A percentile compares a stretch with the other conserved stretches of the same genome.
These are phyloP conservation scores for Zelostemma sp. DNA, from an alignment of 1,140 invertebrate species.

Conservation along the genomic window DNA sequence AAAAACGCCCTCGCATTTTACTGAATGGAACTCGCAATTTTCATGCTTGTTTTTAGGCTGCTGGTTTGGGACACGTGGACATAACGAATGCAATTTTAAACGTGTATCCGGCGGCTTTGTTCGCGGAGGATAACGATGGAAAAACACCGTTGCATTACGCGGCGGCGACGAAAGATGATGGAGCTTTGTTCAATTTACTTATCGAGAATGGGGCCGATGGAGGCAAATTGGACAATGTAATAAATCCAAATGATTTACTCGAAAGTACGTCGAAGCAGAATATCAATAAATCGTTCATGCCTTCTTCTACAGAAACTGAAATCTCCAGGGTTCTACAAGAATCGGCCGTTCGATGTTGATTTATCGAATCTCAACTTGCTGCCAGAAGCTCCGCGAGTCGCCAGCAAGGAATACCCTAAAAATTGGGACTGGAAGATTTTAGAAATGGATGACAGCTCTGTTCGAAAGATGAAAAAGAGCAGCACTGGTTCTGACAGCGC, in stretches of 20 bases:
- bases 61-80: constrained; percentile 80
- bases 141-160: constrained; percentile 93
- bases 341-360: constrained; percentile 81
- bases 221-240: constrained; percentile 84
- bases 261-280: too few relatives aligned
- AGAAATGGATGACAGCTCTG: constrained; percentile 61
- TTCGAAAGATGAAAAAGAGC: constrained; percentile 48
- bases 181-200: constrained; percentile 80
- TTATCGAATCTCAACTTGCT: constrained; percentile 76
- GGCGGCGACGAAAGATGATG: constrained; percentile 80
- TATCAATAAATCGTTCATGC: constrained; percentile 1
- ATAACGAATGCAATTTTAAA: constrained; percentile 81
- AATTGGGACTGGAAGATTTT: constrained; percentile 82
- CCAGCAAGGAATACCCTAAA: constrained; percentile 75
- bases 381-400: constrained; percentile 83
- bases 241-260: background rate
- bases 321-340: constrained; percentile 83
- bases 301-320: constrained; percentile 78
- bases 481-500: constrained; percentile 50
- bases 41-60: constrained; percentile 74
- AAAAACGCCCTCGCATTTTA: background rate
- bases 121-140: constrained; percentile 82
- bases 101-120: constrained; percentile 77
- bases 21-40: background rate
- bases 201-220: constrained; percentile 83